Percentiles rank a stretch among this genome's conserved stretches.
Conservation (phyloP, 1,140 invertebrate genomes). For the Zaprionus davidi region DNA sequence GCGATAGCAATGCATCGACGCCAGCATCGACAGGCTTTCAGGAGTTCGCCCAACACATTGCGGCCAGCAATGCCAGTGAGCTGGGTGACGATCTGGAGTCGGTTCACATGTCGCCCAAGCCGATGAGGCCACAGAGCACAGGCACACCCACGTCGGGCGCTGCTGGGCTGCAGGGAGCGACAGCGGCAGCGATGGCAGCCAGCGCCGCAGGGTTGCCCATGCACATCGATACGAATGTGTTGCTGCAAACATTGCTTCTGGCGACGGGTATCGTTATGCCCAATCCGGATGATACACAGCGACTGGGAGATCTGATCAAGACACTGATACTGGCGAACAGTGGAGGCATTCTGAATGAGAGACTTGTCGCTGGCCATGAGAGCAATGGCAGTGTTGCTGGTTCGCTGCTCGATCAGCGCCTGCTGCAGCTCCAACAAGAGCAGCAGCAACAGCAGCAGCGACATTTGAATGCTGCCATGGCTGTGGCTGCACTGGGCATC, state of each 20-base stretch:
- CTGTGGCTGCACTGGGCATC: slow-evolving; percentile 48
- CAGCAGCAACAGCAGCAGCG: slow-evolving; percentile 69
- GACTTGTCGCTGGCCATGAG: slow-evolving; percentile 54
- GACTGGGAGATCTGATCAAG: slow-evolving; percentile 87
- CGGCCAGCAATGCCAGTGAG: slow-evolving; percentile 67
- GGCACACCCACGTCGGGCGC: slow-evolving; percentile 58
- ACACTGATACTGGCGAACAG: slow-evolving; percentile 84
- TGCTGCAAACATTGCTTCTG: slow-evolving; percentile 76
- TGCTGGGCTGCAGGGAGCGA: slow-evolving; percentile 63
- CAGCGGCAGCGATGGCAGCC: not conserved
- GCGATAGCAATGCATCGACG: slow-evolving; percentile 74
- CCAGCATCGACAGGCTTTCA: slow-evolving; percentile 51
- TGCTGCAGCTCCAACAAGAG: slow-evolving; percentile 59
- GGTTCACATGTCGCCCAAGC: slow-evolving; percentile 54
- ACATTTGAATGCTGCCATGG: slow-evolving; percentile 47
- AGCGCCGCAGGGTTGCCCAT: slow-evolving; percentile 36
- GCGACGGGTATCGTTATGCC: slow-evolving; percentile 62
- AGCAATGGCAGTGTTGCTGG: slow-evolving; percentile 53
- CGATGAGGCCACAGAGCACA: slow-evolving; percentile 19
- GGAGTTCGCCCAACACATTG: slow-evolving; percentile 48
- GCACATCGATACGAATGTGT: slow-evolving; percentile 82
- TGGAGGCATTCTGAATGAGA: slow-evolving; percentile 48
- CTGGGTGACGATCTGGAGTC: slow-evolving; percentile 62
- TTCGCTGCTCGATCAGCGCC: slow-evolving; percentile 49
- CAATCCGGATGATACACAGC: slow-evolving; percentile 72